phyloP scores from a whole-genome alignment of 2,888 invertebrate species.

The Apamea monoglypha region DNA sequence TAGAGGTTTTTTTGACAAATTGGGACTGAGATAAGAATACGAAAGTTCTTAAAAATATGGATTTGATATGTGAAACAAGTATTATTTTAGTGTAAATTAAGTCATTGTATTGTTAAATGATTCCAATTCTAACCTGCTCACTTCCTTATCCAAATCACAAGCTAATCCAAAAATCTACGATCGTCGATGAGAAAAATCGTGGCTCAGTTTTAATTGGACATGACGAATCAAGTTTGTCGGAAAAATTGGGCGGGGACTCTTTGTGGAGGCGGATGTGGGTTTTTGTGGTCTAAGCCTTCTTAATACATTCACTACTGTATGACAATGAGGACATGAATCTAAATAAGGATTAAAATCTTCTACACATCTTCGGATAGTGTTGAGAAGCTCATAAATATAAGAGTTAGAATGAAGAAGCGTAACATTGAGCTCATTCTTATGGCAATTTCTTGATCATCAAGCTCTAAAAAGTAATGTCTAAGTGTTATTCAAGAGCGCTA shows the following conservation, averaged over 20 bases:
- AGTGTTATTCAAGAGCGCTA: slow-evolving; percentile 34
- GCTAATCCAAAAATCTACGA: slow-evolving; percentile 49
- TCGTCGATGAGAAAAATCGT: slow-evolving; percentile 80
- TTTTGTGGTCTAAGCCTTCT: slow-evolving; percentile 53
- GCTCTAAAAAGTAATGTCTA: slow-evolving; percentile 23
- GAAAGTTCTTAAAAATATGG: background rate
- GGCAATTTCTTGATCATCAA: slow-evolving; percentile 13
- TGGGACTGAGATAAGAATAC: background rate
- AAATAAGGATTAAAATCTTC: slow-evolving; percentile 29
- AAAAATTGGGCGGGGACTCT: slow-evolving; percentile 85
- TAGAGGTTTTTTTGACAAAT: background rate
- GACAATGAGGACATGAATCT: slow-evolving; percentile 51
- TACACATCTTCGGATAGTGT: slow-evolving; percentile 5
- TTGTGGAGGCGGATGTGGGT: slow-evolving; percentile 81
- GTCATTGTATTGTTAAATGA: background rate
- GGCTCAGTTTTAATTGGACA: slow-evolving; percentile 85
- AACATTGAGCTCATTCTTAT: slow-evolving; percentile 9
- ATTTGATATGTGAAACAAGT: background rate
- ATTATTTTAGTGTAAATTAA: background rate
- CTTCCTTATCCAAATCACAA: slow-evolving; percentile 51
- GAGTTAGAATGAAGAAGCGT: slow-evolving; percentile 3
- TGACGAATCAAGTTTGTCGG: slow-evolving; percentile 86
- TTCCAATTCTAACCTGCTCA: background rate
- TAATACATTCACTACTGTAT: slow-evolving; percentile 52
- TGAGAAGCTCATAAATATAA: slow-evolving; percentile 4